A percentile compares a stretch with the other conserved stretches of the same genome.
These are phyloP conservation scores for Hemiprocne comata DNA, from an alignment of 2,113 vertebrate species.

Conservation along the genomic window DNA sequence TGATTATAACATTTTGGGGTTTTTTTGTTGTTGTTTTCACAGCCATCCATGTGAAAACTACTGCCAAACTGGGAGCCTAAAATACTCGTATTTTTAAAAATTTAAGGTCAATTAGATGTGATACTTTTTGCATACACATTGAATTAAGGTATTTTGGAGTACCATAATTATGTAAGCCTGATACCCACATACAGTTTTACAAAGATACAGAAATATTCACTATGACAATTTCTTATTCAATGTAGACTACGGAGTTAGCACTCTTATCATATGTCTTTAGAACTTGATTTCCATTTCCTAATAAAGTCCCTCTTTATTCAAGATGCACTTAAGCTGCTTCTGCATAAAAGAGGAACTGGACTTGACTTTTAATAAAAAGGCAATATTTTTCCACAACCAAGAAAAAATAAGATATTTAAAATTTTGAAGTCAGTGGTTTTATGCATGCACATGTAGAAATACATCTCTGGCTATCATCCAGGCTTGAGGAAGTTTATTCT, in stretches of 20 bases:
- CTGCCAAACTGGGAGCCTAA: background rate
- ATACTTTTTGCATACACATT: background rate
- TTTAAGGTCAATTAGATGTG: background rate
- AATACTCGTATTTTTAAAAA: background rate
- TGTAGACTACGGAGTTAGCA: background rate
- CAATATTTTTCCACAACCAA: background rate
- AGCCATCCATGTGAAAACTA: background rate
- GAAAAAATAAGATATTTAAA: background rate
- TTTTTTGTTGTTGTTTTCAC: background rate
- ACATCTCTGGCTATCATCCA: background rate
- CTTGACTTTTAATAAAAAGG: background rate
- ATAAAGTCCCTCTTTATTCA: background rate
- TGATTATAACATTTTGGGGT: background rate
- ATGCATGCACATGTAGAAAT: background rate
- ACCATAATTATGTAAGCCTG: background rate
- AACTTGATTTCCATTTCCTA: background rate
- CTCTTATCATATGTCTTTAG: background rate
- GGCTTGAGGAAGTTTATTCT: background rate
- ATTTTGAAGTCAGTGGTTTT: background rate
- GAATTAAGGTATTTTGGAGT: background rate
- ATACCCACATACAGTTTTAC: background rate
- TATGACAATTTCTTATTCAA: background rate
- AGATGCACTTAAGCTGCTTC: background rate
- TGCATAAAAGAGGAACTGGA: background rate
- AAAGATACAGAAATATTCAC: background rate